Evolutionary conservation across 2,113 vertebrate species (phyloP).

Genomic region (Plecturocebus donacophilus): DNA sequence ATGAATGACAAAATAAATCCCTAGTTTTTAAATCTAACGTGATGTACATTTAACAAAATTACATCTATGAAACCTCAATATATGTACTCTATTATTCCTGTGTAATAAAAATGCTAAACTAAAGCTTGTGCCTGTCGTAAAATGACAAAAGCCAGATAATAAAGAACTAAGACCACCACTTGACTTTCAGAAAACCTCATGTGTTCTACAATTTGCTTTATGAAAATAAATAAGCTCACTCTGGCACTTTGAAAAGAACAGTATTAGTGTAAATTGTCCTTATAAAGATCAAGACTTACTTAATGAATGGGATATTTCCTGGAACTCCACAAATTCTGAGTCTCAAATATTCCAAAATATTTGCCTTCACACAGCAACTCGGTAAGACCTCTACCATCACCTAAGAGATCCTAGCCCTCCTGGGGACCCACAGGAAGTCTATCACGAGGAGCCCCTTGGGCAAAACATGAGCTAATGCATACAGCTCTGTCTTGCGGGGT

Average conservation of each 20-base stretch:
- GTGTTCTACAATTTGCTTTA: background rate
- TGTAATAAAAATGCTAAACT: constrained; percentile 87
- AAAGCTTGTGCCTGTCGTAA: constrained; percentile 78
- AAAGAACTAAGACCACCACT: constrained; percentile 73
- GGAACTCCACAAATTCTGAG: background rate
- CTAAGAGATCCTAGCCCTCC: background rate
- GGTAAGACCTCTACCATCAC: too few species aligned
- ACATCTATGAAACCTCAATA: constrained; percentile 84
- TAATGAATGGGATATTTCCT: background rate
- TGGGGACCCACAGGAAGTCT: background rate
- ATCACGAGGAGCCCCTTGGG: background rate
- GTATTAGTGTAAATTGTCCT: background rate
- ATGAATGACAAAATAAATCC: constrained; percentile 91
- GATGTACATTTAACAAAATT: constrained; percentile 86
- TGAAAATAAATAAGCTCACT: background rate
- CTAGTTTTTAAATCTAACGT: constrained; percentile 88
- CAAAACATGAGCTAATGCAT: accelerated
- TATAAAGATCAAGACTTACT: background rate
- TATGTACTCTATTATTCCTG: constrained; percentile 85
- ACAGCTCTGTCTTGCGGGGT: accelerated
- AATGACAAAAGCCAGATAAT: constrained; percentile 84
- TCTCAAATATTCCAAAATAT: background rate
- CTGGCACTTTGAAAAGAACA: background rate
- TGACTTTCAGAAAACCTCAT: constrained; percentile 63
- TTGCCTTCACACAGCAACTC: background rate